Percentiles rank a stretch among this genome's conserved stretches.
Evolutionary conservation across 2,797 vertebrate genomes (phyloP).

Genomic region (Vultur gryphus): DNA sequence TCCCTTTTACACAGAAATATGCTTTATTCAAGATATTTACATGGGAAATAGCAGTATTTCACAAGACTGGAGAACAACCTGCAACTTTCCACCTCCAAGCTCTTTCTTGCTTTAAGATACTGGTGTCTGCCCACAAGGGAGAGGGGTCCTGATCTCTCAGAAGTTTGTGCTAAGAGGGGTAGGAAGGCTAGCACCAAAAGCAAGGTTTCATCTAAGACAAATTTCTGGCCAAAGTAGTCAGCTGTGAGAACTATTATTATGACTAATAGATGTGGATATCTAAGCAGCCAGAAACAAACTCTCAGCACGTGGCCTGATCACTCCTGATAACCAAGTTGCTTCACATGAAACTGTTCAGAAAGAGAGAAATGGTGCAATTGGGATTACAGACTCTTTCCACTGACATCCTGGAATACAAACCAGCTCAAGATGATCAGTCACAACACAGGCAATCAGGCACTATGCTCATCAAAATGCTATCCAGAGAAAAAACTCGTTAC

Average conservation of each 20-base stretch:
- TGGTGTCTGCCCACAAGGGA: rapidly evolving
- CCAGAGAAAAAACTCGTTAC: neutral
- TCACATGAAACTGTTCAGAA: neutral
- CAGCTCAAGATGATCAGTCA: neutral
- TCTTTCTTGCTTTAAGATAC: neutral
- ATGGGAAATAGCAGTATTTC: neutral
- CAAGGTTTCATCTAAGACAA: neutral
- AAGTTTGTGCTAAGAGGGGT: neutral
- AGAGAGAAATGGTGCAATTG: neutral
- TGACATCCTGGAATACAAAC: neutral
- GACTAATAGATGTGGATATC: neutral
- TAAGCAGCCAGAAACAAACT: neutral
- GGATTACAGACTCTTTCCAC: neutral
- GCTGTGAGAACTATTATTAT: neutral
- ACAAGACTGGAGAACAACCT: neutral
- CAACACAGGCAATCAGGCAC: neutral
- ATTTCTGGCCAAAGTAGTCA: neutral
- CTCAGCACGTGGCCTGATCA: neutral
- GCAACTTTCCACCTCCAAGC: neutral
- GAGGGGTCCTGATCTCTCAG: neutral
- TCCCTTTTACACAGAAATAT: neutral
- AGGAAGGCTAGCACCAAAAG: neutral
- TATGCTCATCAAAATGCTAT: neutral
- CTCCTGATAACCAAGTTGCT: neutral
- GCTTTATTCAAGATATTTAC: neutral